Evolutionary conservation across 1,140 invertebrate species (phyloP).

Genomic region (Caerostris darwini): DNA sequence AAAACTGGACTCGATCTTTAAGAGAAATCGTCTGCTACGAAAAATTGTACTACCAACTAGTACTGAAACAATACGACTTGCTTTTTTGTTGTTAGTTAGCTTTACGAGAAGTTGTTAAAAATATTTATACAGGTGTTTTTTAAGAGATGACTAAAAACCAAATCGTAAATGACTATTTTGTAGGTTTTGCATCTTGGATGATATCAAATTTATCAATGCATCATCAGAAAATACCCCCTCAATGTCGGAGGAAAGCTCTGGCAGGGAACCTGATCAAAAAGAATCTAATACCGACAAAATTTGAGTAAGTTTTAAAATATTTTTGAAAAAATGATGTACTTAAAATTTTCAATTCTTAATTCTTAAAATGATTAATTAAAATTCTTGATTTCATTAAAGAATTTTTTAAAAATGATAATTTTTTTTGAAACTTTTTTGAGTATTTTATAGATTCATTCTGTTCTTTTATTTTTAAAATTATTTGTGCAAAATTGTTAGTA

Average conservation of each 20-base stretch:
- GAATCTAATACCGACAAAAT: slow-evolving; percentile 18
- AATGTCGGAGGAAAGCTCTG: slow-evolving; percentile 32
- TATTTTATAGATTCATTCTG: too few species aligned
- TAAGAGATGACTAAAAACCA: slow-evolving; percentile 67
- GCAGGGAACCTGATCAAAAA: slow-evolving; percentile 3
- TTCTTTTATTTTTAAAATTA: too few species aligned
- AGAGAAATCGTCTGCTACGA: slow-evolving; percentile 44
- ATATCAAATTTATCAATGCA: slow-evolving; percentile 66
- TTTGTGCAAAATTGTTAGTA: too few species aligned
- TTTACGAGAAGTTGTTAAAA: neutral
- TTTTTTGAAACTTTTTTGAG: too few species aligned
- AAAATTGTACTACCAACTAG: neutral
- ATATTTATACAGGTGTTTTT: neutral
- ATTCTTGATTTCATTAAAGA: too few species aligned
- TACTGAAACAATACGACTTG: slow-evolving; percentile 20
- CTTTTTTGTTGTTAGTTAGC: slow-evolving; percentile 6
- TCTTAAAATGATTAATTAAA: too few species aligned
- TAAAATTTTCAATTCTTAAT: too few species aligned
- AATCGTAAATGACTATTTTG: slow-evolving; percentile 64
- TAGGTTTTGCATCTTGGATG: slow-evolving; percentile 54
- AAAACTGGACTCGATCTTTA: slow-evolving; percentile 37
- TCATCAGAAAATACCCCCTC: neutral
- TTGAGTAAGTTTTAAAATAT: slow-evolving; percentile 52
- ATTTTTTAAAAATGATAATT: too few species aligned
- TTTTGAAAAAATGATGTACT: neutral